Conservation (phyloP, 1,140 invertebrate genomes). For the Drosophila kepulauana region DNA sequence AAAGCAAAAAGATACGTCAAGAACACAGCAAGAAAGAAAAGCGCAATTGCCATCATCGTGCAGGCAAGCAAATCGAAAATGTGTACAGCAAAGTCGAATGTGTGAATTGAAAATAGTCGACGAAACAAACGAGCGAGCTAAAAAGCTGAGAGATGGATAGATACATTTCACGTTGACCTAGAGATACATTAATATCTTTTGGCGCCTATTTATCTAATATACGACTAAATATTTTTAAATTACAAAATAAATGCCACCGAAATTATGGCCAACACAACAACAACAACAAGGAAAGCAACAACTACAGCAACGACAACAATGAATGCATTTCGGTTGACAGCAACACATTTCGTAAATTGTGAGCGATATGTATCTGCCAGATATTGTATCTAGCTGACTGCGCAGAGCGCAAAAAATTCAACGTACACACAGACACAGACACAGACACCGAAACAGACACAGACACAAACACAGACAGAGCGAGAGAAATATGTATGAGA, state of each 20-base stretch:
- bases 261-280: conserved; percentile 42
- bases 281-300: neutral
- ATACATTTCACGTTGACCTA: conserved; percentile 62
- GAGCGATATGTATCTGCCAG: conserved; percentile 58
- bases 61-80: conserved; percentile 35
- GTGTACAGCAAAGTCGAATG: conserved; percentile 37
- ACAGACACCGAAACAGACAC: conserved; percentile 13
- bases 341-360: conserved; percentile 67
- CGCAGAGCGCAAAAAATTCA: conserved; percentile 23
- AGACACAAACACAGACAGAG: neutral
- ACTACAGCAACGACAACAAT: conserved; percentile 40
- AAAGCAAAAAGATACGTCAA: neutral
- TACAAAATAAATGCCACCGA: conserved; percentile 61
- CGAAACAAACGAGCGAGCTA: conserved; percentile 4
- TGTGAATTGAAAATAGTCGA: conserved; percentile 10
- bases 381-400: conserved; percentile 46
- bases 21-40: conserved; percentile 29
- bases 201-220: conserved; percentile 44
- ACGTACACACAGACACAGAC: conserved; percentile 15
- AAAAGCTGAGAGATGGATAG: conserved; percentile 35
- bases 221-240: conserved; percentile 48
- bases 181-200: conserved; percentile 48
- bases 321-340: conserved; percentile 31
- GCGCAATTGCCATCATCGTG: conserved; percentile 57
- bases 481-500: conserved; percentile 34